phyloP scores from a whole-genome alignment of 2,113 vertebrate genomes.

The Egretta garzetta region DNA sequence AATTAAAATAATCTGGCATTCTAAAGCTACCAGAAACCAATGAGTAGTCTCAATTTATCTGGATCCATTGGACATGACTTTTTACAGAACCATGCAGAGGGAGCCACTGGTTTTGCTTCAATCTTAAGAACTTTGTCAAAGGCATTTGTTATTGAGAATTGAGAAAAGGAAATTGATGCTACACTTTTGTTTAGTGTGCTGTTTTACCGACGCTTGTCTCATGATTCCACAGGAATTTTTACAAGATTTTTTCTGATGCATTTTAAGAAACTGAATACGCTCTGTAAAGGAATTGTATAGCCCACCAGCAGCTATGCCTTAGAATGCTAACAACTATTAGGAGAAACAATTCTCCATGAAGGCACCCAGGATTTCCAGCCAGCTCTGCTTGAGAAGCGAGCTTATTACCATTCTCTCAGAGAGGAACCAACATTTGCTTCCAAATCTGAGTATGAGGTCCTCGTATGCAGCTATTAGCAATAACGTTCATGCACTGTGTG shows the following conservation, averaged over 20 bases:
- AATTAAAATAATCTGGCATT: not conserved
- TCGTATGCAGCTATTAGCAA: fast-evolving
- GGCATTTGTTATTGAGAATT: not conserved
- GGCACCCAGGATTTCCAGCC: not conserved
- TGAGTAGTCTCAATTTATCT: not conserved
- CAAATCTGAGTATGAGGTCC: not conserved
- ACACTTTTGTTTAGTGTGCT: not conserved
- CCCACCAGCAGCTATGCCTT: not conserved
- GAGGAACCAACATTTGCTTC: not conserved
- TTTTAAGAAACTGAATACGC: not conserved
- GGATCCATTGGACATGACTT: not conserved
- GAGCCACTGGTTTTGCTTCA: fast-evolving
- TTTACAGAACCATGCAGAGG: not conserved
- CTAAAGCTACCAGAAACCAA: not conserved
- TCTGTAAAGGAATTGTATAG: not conserved
- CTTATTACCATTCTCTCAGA: not conserved
- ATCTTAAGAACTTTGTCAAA: not conserved
- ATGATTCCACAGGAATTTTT: not conserved
- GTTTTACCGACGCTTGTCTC: not conserved
- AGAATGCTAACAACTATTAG: not conserved
- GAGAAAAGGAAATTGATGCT: not conserved
- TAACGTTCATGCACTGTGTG: not conserved
- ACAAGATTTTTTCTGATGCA: not conserved
- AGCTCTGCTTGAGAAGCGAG: not conserved
- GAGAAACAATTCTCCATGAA: not conserved